Evolutionary conservation across 2,888 invertebrate genomes (phyloP), one percentile per base, ranked within the genome.

Genomic region (Cantharis rufa): DNA sequence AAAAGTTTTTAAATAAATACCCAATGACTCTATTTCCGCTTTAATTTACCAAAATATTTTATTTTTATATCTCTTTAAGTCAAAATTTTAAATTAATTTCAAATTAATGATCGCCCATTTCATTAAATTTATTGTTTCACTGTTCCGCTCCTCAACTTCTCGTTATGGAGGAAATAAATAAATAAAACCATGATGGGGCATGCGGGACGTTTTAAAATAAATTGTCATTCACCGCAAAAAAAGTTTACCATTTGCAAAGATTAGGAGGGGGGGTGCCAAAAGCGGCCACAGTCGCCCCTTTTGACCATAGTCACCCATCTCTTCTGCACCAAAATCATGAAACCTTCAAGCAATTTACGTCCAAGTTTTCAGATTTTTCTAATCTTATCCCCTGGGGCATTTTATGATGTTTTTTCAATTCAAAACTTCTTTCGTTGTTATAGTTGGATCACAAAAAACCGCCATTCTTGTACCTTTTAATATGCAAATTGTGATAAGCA

Each of bases 1-100:
- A 83, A 84, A 83, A 81, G 82, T 81, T 80, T 80, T 78, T 82
- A 84, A 84, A 83, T 84, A 83, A 84, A 84, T 83, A 76, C 77
- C 80, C 78, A 79, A 71, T 80, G 81, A 82, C 81, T 48, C 48
- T 79, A 77, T 81, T 77, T 80, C 78, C 78, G 72, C 62, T 48
- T 74, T n/a, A 62, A 63, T 21, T 70, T 77, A 70, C 70, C 48
- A n/a, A 70, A 75, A 75, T 72, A 72, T 72, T 71, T 70, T 71
- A 72, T 66, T 70, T 69, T 78, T 80, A 72, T 73, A 69, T 64
- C 71, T 73, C 63, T 62, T 72, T 70, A 66, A 13, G 16, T 72
- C 64, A 21, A 24, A 64, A 64, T 63, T 63, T 70, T 21, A 69
- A 73, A 70, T 74, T 74, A 48, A 70, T 63, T 63, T 63, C 64